A percentile compares a stretch with the other conserved stretches of the same genome.
These are phyloP conservation scores for Leptinotarsa peninsularis DNA, from an alignment of 2,888 invertebrate genomes.

Conservation along the genomic window DNA sequence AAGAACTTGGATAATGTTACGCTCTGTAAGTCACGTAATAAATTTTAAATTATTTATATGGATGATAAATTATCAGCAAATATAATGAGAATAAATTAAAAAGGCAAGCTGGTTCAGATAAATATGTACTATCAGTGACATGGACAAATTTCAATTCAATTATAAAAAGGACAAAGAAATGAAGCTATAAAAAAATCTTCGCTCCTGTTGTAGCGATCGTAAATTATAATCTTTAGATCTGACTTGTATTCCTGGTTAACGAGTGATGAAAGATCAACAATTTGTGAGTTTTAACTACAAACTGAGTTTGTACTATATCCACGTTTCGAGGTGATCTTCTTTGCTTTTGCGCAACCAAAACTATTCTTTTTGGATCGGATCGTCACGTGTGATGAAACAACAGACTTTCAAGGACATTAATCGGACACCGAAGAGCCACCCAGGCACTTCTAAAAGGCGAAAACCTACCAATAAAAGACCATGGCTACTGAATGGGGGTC, in stretches of 20 bases:
- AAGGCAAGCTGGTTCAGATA: conserved; percentile 33
- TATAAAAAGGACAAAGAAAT: conserved; percentile 23
- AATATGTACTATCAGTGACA: conserved; percentile 34
- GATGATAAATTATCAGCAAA: conserved; percentile 36
- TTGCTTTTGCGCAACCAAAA: no score
- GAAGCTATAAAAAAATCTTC: conserved; percentile 11
- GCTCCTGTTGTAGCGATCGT: not conserved
- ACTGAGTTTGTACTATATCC: no score
- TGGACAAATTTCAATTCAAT: conserved; percentile 28
- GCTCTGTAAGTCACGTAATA: conserved; percentile 37
- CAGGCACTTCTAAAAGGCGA: no score
- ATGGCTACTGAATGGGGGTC: no score
- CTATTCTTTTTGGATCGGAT: no score
- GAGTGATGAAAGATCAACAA: not conserved
- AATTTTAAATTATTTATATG: conserved; percentile 32
- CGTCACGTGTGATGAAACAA: no score
- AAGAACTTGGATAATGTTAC: conserved; percentile 31
- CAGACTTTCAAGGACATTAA: no score
- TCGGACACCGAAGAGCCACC: no score
- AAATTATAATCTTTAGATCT: conserved; percentile 6
- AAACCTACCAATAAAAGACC: no score
- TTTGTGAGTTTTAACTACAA: not conserved
- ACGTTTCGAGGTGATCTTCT: no score
- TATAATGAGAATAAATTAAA: conserved; percentile 34
- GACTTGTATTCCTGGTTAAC: not conserved